Conservation (phyloP, 2,113 vertebrate species). For the Malurus melanocephalus region DNA sequence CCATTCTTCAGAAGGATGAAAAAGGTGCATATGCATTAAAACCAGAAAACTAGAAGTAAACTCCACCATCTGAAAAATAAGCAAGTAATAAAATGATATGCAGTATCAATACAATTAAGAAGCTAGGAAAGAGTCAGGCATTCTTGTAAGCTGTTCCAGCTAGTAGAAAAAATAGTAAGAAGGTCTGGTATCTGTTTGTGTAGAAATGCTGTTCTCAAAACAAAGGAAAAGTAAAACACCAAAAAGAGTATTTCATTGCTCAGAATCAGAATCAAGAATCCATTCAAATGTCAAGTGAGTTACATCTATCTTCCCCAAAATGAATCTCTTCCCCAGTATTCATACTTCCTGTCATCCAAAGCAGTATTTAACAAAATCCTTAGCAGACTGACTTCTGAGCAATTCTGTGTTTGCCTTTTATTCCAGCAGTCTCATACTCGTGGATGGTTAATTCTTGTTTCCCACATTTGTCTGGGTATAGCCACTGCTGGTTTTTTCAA, state of each 20-base stretch:
- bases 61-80: neutral
- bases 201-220: neutral
- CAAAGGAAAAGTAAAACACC: neutral
- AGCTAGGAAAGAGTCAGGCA: neutral
- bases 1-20: neutral
- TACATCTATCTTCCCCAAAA: neutral
- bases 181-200: neutral
- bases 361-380: neutral
- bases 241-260: neutral
- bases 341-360: neutral
- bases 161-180: neutral
- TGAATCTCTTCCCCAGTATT: accelerated
- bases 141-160: neutral
- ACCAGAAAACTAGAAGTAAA: neutral
- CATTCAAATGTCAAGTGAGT: neutral
- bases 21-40: neutral
- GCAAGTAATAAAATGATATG: neutral
- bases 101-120: neutral
- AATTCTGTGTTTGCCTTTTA: neutral
- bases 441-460: neutral
- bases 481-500: neutral
- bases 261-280: neutral
- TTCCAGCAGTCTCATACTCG: neutral
- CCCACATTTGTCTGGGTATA: neutral
- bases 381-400: neutral